Conservation (phyloP, 2,888 invertebrate genomes). For the Agrenia bidenticulata region DNA sequence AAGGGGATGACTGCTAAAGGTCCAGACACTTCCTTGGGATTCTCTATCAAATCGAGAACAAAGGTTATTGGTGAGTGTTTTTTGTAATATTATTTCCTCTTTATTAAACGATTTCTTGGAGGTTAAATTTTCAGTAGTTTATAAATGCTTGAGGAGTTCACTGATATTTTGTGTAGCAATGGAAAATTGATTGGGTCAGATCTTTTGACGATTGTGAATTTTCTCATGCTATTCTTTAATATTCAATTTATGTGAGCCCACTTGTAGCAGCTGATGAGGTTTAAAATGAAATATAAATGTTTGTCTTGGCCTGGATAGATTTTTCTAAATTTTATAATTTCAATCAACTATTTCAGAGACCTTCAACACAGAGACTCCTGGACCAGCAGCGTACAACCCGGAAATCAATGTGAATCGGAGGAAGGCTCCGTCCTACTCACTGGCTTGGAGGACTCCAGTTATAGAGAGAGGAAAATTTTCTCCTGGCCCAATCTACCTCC, state of each 20-base stretch:
- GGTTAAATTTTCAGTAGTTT: too few species aligned
- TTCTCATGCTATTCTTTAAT: too few species aligned
- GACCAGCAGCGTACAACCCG: conserved; percentile 67
- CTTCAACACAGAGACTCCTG: conserved; percentile 53
- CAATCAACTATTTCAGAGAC: conserved; percentile 27
- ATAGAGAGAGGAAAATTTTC: conserved; percentile 53
- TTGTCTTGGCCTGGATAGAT: neutral
- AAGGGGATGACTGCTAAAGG: conserved; percentile 47
- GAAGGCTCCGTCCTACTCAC: conserved; percentile 64
- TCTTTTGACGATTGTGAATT: too few species aligned
- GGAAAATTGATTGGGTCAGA: too few species aligned
- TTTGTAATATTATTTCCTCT: neutral
- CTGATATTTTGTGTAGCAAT: too few species aligned
- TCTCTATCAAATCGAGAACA: conserved; percentile 32
- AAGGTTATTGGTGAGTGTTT: conserved; percentile 33
- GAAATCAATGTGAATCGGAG: conserved; percentile 62
- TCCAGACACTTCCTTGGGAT: conserved; percentile 33
- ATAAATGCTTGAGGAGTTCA: too few species aligned
- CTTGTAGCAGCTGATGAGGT: too few species aligned
- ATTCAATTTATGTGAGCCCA: too few species aligned
- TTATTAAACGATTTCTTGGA: too few species aligned
- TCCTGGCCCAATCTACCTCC: conserved; percentile 66
- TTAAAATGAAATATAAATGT: too few species aligned
- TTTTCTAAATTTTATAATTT: too few species aligned
- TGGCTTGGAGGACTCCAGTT: conserved; percentile 59